phyloP scores from a whole-genome alignment of 2,113 vertebrate species.

The Madoqua kirkii region DNA sequence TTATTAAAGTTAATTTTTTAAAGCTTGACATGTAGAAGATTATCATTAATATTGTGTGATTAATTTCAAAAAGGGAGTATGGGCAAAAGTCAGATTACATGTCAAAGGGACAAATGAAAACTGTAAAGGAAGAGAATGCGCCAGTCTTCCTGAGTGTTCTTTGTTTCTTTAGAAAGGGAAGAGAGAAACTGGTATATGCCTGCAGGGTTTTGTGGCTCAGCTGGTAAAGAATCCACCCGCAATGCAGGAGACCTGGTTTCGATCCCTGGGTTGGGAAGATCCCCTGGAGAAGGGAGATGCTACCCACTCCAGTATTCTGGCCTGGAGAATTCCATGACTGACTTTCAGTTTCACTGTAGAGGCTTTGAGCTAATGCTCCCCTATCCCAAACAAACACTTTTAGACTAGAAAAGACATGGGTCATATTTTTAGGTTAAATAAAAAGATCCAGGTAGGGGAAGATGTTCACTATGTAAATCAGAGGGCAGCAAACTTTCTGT shows the following conservation, averaged over 20 bases:
- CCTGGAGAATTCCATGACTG: neutral
- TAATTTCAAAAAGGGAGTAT: neutral
- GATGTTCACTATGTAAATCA: neutral
- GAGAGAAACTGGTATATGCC: neutral
- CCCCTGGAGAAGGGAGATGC: neutral
- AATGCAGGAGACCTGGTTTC: neutral
- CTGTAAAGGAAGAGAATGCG: neutral
- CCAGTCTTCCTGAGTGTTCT: neutral
- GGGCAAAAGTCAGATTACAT: neutral
- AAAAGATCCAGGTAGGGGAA: neutral
- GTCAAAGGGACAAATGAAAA: neutral
- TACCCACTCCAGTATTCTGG: neutral
- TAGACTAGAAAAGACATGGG: neutral
- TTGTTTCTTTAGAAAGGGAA: neutral
- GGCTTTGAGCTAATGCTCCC: neutral
- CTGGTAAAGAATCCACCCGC: rapidly evolving
- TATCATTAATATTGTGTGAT: neutral
- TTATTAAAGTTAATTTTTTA: neutral
- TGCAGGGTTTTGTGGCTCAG: neutral
- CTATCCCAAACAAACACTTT: neutral
- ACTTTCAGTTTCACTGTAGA: neutral
- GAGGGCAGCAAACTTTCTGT: neutral
- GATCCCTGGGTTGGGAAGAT: neutral
- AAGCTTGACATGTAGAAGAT: neutral
- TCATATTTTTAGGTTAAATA: neutral